These are phyloP conservation scores for Chelonus formosanus DNA, from an alignment of 2,888 invertebrate genomes.

Conservation along the genomic window DNA sequence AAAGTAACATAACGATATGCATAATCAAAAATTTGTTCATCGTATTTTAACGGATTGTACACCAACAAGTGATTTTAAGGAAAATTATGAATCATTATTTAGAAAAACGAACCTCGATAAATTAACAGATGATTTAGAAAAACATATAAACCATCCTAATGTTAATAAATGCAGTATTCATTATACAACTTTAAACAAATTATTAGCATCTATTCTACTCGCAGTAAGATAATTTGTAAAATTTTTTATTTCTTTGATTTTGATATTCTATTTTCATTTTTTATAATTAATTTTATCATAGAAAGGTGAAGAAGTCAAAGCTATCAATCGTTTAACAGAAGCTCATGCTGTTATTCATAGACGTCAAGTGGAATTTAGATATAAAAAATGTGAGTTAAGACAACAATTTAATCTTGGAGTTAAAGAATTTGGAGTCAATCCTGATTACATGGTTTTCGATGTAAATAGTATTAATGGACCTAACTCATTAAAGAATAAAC, in stretches of 20 bases:
- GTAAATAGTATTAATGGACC: constrained; percentile 17
- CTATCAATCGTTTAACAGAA: constrained; percentile 53
- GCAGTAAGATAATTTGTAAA: background rate
- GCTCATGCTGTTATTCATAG: constrained; percentile 56
- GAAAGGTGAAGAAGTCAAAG: constrained; percentile 50
- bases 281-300: constrained; percentile 13
- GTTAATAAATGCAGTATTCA: no score
- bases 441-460: constrained; percentile 42
- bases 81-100: no score
- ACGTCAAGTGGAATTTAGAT: constrained; percentile 54
- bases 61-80: no score
- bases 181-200: no score
- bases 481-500: constrained; percentile 43
- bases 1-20: background rate
- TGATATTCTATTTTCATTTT: constrained; percentile 1
- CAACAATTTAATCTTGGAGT: constrained; percentile 36
- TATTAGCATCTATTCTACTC: no score
- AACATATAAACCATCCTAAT: no score
- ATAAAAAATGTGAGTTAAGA: constrained; percentile 49
- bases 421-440: constrained; percentile 48
- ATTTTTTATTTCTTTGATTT: constrained; percentile 5
- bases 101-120: no score
- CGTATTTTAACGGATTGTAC: no score
- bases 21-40: no score
- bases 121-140: no score